Conservation (phyloP, 2,797 vertebrate species). For the Benthosema pterotum region DNA sequence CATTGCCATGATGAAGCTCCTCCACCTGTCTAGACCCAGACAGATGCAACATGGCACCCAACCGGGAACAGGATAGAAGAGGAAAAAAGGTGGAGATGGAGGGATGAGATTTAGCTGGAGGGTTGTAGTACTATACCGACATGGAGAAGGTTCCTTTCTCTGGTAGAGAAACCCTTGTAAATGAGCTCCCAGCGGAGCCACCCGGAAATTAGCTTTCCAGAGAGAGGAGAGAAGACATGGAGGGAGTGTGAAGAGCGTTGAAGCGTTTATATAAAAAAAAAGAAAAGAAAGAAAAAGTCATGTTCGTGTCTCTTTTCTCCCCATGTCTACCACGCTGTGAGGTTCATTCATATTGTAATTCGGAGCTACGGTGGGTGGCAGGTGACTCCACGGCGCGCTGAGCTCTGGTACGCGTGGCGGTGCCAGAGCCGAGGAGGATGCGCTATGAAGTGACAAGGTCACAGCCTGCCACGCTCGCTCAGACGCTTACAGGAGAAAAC, state of each 20-base stretch:
- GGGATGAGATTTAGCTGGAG: background rate
- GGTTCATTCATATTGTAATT: conserved; percentile 60
- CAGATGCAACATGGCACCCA: conserved; percentile 48
- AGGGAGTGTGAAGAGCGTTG: conserved; percentile 11
- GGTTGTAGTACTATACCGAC: conserved; percentile 23
- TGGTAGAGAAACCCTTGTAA: conserved; percentile 50
- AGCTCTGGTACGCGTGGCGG: conserved; percentile 15
- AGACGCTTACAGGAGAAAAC: conserved; percentile 38
- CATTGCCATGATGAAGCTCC: conserved; percentile 27
- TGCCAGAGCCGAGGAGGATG: conserved; percentile 34
- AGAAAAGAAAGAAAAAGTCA: conserved; percentile 27
- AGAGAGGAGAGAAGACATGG: background rate
- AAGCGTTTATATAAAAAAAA: conserved; percentile 30
- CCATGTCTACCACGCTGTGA: conserved; percentile 41
- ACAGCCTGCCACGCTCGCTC: conserved; percentile 32
- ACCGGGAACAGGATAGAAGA: conserved; percentile 26
- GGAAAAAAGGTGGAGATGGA: conserved; percentile 27
- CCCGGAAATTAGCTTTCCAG: conserved; percentile 28
- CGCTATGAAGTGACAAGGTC: conserved; percentile 41
- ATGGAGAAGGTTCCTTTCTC: conserved; percentile 16
- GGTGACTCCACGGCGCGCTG: background rate
- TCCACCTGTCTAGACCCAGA: conserved; percentile 58
- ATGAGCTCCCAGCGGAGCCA: conserved; percentile 54
- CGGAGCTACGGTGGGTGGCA: conserved; percentile 39
- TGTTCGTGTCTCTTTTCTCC: conserved; percentile 27